Evolutionary conservation across 2,797 vertebrate species (phyloP).

Genomic region (Harpagifer antarcticus): DNA sequence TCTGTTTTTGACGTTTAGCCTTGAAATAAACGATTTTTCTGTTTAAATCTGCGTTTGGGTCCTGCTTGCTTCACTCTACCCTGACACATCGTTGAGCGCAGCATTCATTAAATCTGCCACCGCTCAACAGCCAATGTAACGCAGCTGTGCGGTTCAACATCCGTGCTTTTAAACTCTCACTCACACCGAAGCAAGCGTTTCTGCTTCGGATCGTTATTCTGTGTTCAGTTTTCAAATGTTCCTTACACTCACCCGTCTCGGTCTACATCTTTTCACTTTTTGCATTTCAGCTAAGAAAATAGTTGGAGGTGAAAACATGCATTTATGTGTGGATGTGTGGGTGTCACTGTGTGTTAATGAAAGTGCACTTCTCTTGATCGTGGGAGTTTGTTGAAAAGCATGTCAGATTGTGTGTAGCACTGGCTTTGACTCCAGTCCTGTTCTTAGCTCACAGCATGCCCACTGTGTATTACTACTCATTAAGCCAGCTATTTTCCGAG

Average conservation of each 20-base stretch:
- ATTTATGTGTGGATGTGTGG: not conserved
- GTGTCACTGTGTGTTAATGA: conserved; percentile 4
- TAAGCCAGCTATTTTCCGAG: conserved; percentile 40
- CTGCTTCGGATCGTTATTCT: not conserved
- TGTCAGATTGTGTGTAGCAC: not conserved
- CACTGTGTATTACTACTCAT: conserved; percentile 40
- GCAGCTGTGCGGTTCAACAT: not conserved
- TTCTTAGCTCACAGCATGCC: conserved; percentile 44
- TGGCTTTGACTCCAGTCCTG: conserved; percentile 28
- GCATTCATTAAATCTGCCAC: too few relatives aligned
- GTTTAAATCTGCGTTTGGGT: too few relatives aligned
- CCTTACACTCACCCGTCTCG: not conserved
- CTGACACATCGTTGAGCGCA: too few relatives aligned
- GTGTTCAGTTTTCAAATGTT: not conserved
- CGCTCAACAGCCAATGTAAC: not conserved
- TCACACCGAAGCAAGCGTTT: not conserved
- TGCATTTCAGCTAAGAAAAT: not conserved
- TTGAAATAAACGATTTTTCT: too few relatives aligned
- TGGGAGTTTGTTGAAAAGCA: not conserved
- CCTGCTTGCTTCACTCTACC: too few relatives aligned
- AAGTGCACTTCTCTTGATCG: not conserved
- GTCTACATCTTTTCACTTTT: conserved; percentile 5
- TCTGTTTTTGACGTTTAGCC: too few relatives aligned
- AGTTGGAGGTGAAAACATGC: not conserved
- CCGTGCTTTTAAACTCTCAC: not conserved